Evolutionary conservation across 2,797 vertebrate species (phyloP), one percentile per base, ranked within the genome.

Genomic region (Notoglanidium macrostoma): DNA sequence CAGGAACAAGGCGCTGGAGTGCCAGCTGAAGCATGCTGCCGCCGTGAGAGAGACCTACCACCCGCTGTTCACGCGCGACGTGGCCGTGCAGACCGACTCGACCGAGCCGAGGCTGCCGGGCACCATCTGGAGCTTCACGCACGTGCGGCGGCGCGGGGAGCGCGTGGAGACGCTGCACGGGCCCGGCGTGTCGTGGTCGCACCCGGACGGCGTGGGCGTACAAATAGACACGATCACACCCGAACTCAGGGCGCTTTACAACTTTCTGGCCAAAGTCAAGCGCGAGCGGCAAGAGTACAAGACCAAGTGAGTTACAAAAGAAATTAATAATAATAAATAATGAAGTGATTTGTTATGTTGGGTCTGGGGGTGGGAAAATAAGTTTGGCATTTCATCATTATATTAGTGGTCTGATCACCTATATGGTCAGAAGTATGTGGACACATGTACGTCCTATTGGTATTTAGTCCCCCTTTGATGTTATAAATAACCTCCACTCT

Each of bases 111-210:
- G 96, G 10, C 91, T 99, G 89, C 98, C 98, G 55, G 98, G 98
- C 19, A 98, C 96, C 93, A 98, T 99, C 92, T 99, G 98, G 98
- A 99, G 97, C 92, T 99, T 96, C 94, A 98, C 97, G 40, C 98
- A 98, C 93, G 96, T 98, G 91, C 95, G 97, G 91, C 96, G 96
- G 44, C 97, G 97, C 2, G 98, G 97, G 2, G 97, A 96, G 88
- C 96, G 95, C 23, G 88, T 96, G 26, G 97, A 98, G 95, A 99
- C 98, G 0, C 89, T 98, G 83, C 97, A 96, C 55, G 97, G 96
- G 2, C 97, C 97, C 81, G 97, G 97, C 0, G 96, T 97, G 88
- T 94, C 96, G 82, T 98, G 96, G 96, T 93, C 94, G n/a, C 96
- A 96, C 44, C 97, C 96, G 73, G 97, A 97, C 82, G 96, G 96